Evolutionary conservation across 2,888 invertebrate species (phyloP), one percentile per base, ranked within the genome.

Genomic region (Fragum fragum): DNA sequence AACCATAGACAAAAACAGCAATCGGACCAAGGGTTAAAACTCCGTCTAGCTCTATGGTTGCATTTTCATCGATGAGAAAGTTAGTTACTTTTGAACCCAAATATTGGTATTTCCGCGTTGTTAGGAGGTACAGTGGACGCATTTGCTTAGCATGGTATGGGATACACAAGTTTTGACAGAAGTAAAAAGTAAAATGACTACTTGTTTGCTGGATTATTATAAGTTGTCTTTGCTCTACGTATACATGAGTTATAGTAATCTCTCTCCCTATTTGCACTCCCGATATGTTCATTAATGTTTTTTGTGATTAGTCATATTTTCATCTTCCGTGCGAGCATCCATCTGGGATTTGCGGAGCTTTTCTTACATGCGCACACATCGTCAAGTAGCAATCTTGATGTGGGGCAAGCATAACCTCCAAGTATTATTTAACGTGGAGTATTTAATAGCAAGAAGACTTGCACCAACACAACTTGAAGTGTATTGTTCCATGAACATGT

Each of bases 141-240:
- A n/a, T n/a, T n/a, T n/a, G n/a, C n/a, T n/a, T n/a, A n/a, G n/a
- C n/a, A n/a, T n/a, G n/a, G n/a, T n/a, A n/a, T n/a, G n/a, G n/a
- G n/a, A n/a, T n/a, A n/a, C n/a, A n/a, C n/a, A n/a, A n/a, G 42
- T 29, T 69, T 61, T 83, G 76, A 21, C 39, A 23, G 47, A 74
- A 77, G 42, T 70, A 74, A 57, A 81, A 81, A 21, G 77, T 81
- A 23, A 73, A 81, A 53, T 81, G 81, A 16, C 32, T 21, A 28
- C 18, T 14, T 16, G 5, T 66, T 26, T 0, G 21, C 61, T 28
- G 14, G n/a, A 39, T 18, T 32, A 21, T 36, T 23, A 18, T 63
- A 16, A 21, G 36, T 68, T 29, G 55, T n/a, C 63, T 36, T 66
- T 9, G 73, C 74, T 32, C 29, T 36, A 28, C n/a, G 21, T n/a